Percentiles rank a stretch among this genome's conserved stretches.
Conservation (phyloP, 2,797 vertebrate genomes). For the Anguilla pacifica region DNA sequence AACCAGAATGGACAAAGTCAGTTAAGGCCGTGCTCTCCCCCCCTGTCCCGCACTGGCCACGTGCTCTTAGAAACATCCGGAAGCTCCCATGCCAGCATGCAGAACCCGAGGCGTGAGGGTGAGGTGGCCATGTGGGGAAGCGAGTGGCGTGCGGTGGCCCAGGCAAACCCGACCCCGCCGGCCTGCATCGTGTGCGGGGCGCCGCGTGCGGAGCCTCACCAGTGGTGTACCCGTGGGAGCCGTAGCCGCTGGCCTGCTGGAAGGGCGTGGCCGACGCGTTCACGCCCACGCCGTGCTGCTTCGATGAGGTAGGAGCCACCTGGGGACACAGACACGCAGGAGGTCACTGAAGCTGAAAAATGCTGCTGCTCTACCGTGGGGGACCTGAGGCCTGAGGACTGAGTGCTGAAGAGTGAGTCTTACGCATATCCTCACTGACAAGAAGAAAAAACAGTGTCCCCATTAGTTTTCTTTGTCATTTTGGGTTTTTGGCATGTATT, state of each 20-base stretch:
- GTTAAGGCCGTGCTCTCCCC: not conserved
- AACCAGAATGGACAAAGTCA: not conserved
- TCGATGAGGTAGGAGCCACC: slow-evolving; percentile 98
- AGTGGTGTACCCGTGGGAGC: slow-evolving; percentile 94
- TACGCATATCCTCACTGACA: not conserved
- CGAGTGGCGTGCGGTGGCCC: not conserved
- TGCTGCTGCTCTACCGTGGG: not conserved
- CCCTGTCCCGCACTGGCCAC: not conserved
- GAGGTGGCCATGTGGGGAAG: not conserved
- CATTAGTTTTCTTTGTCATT: not conserved
- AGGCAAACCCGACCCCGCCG: not conserved
- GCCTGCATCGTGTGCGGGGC: not conserved
- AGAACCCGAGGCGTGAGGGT: not conserved
- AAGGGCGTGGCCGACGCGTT: slow-evolving; percentile 92
- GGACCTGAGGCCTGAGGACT: not conserved
- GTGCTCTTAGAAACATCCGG: not conserved
- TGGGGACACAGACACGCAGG: slow-evolving; percentile 49
- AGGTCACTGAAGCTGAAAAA: not conserved
- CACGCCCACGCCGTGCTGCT: slow-evolving; percentile 97
- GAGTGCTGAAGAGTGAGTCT: not conserved
- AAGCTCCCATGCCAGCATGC: not conserved
- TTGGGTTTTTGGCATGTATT: not conserved
- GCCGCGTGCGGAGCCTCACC: slow-evolving; percentile 73
- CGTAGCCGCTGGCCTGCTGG: slow-evolving; percentile 96
- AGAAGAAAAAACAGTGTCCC: too few species aligned